Evolutionary conservation across 2,797 vertebrate genomes (phyloP).

Genomic region (Acanthurus lineatus): DNA sequence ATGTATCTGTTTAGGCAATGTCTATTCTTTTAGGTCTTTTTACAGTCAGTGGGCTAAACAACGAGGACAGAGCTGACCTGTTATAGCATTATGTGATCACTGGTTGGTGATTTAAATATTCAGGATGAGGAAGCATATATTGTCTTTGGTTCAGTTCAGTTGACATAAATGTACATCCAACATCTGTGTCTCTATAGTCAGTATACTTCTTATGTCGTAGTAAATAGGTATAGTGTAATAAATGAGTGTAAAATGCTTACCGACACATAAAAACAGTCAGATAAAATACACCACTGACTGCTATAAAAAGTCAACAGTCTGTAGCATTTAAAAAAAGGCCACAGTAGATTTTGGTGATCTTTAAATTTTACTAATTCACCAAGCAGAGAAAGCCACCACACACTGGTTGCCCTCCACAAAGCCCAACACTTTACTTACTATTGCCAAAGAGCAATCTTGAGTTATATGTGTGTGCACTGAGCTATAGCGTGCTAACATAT

Average conservation of each 20-base stretch:
- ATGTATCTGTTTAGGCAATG: background rate
- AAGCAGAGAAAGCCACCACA: background rate
- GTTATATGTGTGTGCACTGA: conserved; percentile 20
- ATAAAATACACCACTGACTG: conserved; percentile 18
- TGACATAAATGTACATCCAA: background rate
- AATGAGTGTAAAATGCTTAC: conserved; percentile 18
- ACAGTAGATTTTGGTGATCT: background rate
- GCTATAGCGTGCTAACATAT: background rate
- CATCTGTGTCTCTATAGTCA: conserved; percentile 5
- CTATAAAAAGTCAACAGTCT: conserved; percentile 1
- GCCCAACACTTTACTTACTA: no score
- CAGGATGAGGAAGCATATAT: background rate
- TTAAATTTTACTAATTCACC: background rate
- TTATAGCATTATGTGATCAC: background rate
- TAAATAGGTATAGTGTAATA: background rate
- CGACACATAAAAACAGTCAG: conserved; percentile 13
- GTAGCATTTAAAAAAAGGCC: background rate
- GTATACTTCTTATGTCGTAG: background rate
- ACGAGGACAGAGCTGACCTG: background rate
- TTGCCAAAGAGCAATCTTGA: background rate
- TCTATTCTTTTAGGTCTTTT: conserved; percentile 26
- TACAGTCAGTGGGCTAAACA: conserved; percentile 1
- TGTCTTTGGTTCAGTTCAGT: background rate
- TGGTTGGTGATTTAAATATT: background rate
- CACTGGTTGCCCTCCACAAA: background rate